Percentiles rank a stretch among this genome's conserved stretches.
Evolutionary conservation across 1,140 invertebrate species (phyloP).

Genomic region (Vanessa atalanta): DNA sequence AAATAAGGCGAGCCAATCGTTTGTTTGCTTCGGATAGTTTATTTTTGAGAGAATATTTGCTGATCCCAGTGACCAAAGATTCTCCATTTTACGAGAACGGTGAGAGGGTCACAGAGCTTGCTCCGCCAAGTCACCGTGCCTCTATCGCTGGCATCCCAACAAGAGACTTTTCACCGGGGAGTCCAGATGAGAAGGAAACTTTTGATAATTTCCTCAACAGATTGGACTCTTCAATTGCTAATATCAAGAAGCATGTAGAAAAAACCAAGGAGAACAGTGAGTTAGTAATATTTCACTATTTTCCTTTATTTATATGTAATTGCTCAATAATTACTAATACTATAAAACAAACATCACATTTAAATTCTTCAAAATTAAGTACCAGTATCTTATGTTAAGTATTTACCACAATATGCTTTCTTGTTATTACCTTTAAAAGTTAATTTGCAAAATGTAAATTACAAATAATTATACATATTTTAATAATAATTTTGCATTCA

Average conservation of each 20-base stretch:
- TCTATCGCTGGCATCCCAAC: conserved; percentile 81
- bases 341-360: too few relatives aligned
- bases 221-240: conserved; percentile 93
- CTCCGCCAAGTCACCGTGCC: conserved; percentile 67
- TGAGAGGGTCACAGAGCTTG: conserved; percentile 64
- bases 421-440: too few relatives aligned
- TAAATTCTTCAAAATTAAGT: too few relatives aligned
- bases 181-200: conserved; percentile 85
- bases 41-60: conserved; percentile 89
- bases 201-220: conserved; percentile 92
- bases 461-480: too few relatives aligned
- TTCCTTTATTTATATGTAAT: neutral
- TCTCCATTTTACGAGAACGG: conserved; percentile 82
- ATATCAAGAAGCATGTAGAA: conserved; percentile 91
- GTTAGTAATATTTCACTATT: conserved; percentile 83
- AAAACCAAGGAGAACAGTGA: conserved; percentile 88
- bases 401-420: too few relatives aligned
- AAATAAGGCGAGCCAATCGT: conserved; percentile 92
- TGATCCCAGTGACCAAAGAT: conserved; percentile 88
- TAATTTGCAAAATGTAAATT: too few relatives aligned
- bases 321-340: neutral
- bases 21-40: conserved; percentile 94
- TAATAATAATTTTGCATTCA: too few relatives aligned
- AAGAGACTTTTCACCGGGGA: conserved; percentile 78
- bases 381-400: too few relatives aligned